Conservation (phyloP, 1,140 invertebrate genomes). For the Cotesia chilonis region DNA sequence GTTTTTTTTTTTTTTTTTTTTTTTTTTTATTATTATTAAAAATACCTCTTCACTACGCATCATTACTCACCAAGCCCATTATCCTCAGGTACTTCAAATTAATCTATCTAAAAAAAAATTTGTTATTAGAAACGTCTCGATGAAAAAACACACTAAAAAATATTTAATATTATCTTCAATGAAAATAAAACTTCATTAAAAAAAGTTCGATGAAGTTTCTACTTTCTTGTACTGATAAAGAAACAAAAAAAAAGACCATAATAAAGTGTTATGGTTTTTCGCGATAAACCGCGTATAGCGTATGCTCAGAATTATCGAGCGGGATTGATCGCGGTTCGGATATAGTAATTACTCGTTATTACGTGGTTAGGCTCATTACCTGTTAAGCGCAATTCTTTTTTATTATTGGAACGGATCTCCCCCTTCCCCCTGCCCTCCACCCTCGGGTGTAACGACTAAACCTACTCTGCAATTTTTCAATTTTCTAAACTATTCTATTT, state of each 20-base stretch:
- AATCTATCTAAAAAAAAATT: too few species aligned
- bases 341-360: slow-evolving; percentile 40
- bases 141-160: too few species aligned
- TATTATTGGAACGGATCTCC: slow-evolving; percentile 7
- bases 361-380: slow-evolving; percentile 40
- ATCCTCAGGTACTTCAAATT: too few species aligned
- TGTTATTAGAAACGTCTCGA: too few species aligned
- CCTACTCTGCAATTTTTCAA: slow-evolving; percentile 22
- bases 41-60: too few species aligned
- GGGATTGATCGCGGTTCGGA: slow-evolving; percentile 35
- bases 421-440: background rate
- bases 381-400: slow-evolving; percentile 40
- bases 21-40: too few species aligned
- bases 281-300: slow-evolving; percentile 29
- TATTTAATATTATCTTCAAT: too few species aligned
- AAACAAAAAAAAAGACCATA: slow-evolving; percentile 21
- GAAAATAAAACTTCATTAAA: too few species aligned
- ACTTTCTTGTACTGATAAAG: background rate
- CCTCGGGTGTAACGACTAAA: slow-evolving; percentile 5
- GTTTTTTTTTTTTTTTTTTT: too few species aligned
- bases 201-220: too few species aligned
- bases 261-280: slow-evolving; percentile 25
- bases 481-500: slow-evolving; percentile 24
- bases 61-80: too few species aligned
- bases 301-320: slow-evolving; percentile 42